Base-by-base conservation (phyloP, 2,888 invertebrate genomes). In the Zygogramma bicolorata region DNA sequence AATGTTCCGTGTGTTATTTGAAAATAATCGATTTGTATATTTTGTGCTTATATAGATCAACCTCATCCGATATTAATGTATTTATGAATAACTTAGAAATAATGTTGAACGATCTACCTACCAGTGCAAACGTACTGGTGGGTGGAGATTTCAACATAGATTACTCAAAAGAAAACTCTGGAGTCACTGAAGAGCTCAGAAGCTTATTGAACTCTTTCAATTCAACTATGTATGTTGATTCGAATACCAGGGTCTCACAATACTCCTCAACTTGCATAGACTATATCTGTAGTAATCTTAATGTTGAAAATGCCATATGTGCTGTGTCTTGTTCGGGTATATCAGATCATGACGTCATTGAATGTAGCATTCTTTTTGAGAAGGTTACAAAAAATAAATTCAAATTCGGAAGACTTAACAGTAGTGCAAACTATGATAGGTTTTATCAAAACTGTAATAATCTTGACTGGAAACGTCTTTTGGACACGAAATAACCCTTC, bases 201-300 rank as follows among this genome's bases (percentile, higher is more conserved):
- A 58, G 27, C n/a, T n/a, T 58, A n/a, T n/a, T 58, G 8, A 29
- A 58, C 15, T 58, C 58, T 27, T 58, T 58, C n/a, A 59, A 59
- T 22, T 59, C 31, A 20, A 59, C 15, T 59, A 59, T 59, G 59
- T 31, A 59, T 29, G 31, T 34, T 34, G 20, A 59, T 15, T 59
- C 59, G n/a, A 34, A 29, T 20, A 59, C 59, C 31, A 15, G 59
- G 18, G 20, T 31, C 15, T 18, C 29, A 7, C n/a, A 59, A 34
- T 59, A 29, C 31, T 59, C 59, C 29, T 59, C 59, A 59, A 18
- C 59, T 29, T 31, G 59, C 31, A 59, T 59, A 6, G 59, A 59
- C 34, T 59, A 34, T 29, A 29, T 59, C n/a, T 59, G 59, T 59
- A 59, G 34, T 22, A 59, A 59, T 34, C 31, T 59, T 34, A 18